A percentile compares a stretch with the other conserved stretches of the same genome.
These are phyloP conservation scores for Chiloscyllium plagiosum DNA, from an alignment of 2,113 vertebrate genomes.

Conservation along the genomic window DNA sequence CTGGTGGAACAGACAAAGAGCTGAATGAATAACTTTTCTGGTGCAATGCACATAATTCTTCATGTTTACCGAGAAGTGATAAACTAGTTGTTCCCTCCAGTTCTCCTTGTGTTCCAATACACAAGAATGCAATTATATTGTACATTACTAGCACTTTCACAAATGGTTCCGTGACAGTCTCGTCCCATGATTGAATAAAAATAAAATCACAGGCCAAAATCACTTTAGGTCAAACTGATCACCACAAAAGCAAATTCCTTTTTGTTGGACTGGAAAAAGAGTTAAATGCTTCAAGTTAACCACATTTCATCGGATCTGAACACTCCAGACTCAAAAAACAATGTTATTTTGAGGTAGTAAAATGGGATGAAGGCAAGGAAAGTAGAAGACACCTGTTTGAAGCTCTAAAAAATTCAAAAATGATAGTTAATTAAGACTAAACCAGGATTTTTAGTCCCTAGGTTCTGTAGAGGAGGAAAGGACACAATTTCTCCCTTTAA, in stretches of 20 bases:
- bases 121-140: not conserved
- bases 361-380: not conserved
- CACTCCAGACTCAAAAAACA: not conserved
- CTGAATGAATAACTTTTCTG: not conserved
- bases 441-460: not conserved
- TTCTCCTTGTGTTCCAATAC: not conserved
- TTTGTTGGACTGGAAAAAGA: not conserved
- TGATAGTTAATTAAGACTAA: not conserved
- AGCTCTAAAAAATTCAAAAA: not conserved
- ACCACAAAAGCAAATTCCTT: not conserved
- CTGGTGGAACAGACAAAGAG: not conserved
- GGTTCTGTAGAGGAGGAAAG: not conserved
- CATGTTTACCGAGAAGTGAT: not conserved
- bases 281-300: not conserved
- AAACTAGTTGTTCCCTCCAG: not conserved
- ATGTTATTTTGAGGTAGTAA: not conserved
- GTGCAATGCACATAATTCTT: not conserved
- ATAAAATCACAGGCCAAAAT: not conserved
- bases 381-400: not conserved
- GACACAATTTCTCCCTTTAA: too few relatives aligned
- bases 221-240: not conserved
- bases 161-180: not conserved
- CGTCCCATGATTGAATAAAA: not conserved
- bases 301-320: not conserved
- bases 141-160: not conserved